Base-by-base conservation (phyloP, 53 echinoderm and acorn worm genomes). In the Patiria pectinifera region DNA sequence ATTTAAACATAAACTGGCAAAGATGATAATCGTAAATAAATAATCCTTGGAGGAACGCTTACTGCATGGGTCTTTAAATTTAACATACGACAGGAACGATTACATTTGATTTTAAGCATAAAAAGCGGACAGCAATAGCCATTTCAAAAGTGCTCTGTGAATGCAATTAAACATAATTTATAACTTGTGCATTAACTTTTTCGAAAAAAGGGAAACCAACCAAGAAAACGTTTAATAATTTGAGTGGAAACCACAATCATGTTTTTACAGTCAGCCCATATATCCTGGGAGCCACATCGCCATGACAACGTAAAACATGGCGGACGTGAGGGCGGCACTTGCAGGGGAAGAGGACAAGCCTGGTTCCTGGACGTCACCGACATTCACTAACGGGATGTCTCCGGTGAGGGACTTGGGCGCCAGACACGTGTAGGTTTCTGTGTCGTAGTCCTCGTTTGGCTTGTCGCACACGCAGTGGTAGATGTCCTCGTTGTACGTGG, bases 381-480 rank as follows among this genome's bases (percentile, higher is more conserved):
- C 21, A 22, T 53, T 8, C 8, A 23, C n/a, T 14, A 26, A 59
- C 62, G 35, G 35, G 59, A 87, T 21, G 4, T 62, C 87, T 60
- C 77, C 60, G 13, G 59, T 26, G 35, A 87, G 26, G 6, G 83
- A 72, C 62, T 71, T 84, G 83, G 93, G 69, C 9, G 47, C 83
- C 22, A 62, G 46, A 71, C 96, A 96, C 13, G 91, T 46, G 77
- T 76, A 96, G 8, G 87, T 78, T 13, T 83, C 78, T 4, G 59
- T 62, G 89, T 86, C 91, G 93, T 96, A 96, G 3, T 12, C 10
- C 25, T 94, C 87, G n/a, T 70, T 83, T 4, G 26, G 53, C 24
- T n/a, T 75, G 53, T 72, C 62, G 79, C 96, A 96, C 59, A 83
- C 46, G 89, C 96, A 96, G 25, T 87, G 74, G 16, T 74, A 48